Evolutionary conservation across 2,113 vertebrate species (phyloP), one percentile per base, ranked within the genome.

Genomic region (Neolamprologus toae): DNA sequence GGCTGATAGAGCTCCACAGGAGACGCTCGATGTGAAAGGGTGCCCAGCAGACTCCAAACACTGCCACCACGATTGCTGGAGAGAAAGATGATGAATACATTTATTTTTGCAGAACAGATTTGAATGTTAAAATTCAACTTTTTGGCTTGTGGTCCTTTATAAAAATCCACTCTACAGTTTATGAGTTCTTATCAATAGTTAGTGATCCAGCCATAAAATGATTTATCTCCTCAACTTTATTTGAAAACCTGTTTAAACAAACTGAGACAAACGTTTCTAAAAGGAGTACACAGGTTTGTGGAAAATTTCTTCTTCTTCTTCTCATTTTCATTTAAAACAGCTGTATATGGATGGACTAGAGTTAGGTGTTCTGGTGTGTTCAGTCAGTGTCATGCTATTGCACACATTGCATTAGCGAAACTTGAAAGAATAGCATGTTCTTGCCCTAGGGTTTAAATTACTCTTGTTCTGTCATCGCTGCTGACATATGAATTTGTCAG

Each of bases 11-110:
- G 26, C 95, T 97, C 96, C 96, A 96, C 91, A 97, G 94, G 51
- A 97, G 86, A 3, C 96, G 94, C 84, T 97, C 96, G 8, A 94
- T 92, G 87, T 96, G 96, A 88, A 97, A 96, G 3, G 96, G 95
- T 8, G 96, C 95, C 96, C 96, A 96, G 92, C 96, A 96, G 73
- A 96, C 83, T 21, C 93, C 95, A 59, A 97, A 96, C 31, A 94
- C 95, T 2, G 95, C 90, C 80, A 96, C 96, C 17, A 96, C 95
- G 10, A 96, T 95, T 4, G 93, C 95, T 94, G 10, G 21, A 83
- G 31, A 85, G 61, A 90, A 49, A 88, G 23, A 40, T 11, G 7
- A 79, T 10, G 10, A 40, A 85, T 47, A 12, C 2, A 19, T 33
- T 26, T 7, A 84, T 45, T 16, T 81, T 37, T 14, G 28, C 5